phyloP scores from a whole-genome alignment of 2,113 vertebrate genomes.

The Uria aalge region DNA sequence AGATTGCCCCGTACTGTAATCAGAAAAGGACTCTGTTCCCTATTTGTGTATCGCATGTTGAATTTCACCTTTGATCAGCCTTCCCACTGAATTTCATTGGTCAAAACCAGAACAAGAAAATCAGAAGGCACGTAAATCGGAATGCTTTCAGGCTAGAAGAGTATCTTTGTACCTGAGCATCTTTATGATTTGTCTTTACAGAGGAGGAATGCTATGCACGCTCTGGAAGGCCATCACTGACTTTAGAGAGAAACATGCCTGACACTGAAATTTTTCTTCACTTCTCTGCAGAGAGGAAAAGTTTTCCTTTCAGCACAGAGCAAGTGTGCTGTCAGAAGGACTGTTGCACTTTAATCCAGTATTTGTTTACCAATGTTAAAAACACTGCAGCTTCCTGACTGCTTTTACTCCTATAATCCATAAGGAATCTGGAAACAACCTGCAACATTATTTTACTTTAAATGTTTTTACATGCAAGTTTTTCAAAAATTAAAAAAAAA shows the following conservation, averaged over 20 bases:
- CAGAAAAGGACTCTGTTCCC: constrained; percentile 35
- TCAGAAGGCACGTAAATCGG: neutral
- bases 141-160: neutral
- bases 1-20: neutral
- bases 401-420: constrained; percentile 54
- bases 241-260: constrained; percentile 82
- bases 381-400: constrained; percentile 76
- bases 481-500: constrained; percentile 13
- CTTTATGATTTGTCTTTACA: constrained; percentile 54
- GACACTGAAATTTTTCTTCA: constrained; percentile 46
- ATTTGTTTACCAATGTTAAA: constrained; percentile 82
- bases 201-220: constrained; percentile 92
- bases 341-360: constrained; percentile 87
- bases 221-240: constrained; percentile 94
- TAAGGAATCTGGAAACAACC: constrained; percentile 49
- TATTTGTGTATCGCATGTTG: neutral
- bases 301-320: constrained; percentile 44
- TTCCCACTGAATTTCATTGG: neutral
- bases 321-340: constrained; percentile 66
- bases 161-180: neutral
- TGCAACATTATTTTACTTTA: constrained; percentile 61
- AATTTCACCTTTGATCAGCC: constrained; percentile 40
- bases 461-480: constrained; percentile 60
- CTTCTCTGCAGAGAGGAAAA: constrained; percentile 20
- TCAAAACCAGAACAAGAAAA: neutral